Base-by-base conservation (phyloP, 2,888 invertebrate species). In the Amiota communis region DNA sequence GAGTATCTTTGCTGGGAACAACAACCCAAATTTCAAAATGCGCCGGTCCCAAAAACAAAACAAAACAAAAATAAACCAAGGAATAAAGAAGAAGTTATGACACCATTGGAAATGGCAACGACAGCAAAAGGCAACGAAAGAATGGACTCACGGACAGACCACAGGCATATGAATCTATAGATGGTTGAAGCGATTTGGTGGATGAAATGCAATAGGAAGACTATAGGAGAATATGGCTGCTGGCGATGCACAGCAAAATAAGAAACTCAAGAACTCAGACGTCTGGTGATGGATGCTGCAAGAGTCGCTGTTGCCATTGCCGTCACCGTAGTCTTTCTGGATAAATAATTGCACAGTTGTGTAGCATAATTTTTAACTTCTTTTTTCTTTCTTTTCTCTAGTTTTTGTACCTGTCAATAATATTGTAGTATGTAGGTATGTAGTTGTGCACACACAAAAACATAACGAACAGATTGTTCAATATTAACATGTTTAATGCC, bases 301-400 rank as follows among this genome's bases (percentile, higher is more conserved):
- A n/a, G 57, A 15, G 3, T 11, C 57, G 57, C 57, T 78, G 76
- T 77, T 78, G 78, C 80, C 74, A 80, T 80, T 79, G 74, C 77
- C 73, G 81, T 77, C 81, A 77, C 77, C 78, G 77, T 79, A 81
- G 81, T 80, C 84, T 6, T 36, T 36, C 36, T 36, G 36, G 79
- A 83, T 84, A 84, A 83, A 83, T 83, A 83, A 83, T 83, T 84
- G 83, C 82, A 74, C 75, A 63, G 71, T 68, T 79, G 82, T 23
- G 78, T 81, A 82, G 80, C 83, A 82, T 82, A 77, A 82, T 83
- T 72, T 81, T 61, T 4, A 23, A 13, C 36, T 13, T 17, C 20
- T 59, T 59, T 20, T 20, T 17, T 17, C 59, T 6, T 59, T 17
- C 12, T 23, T 59, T 59, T 20, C 23, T 59, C 20, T 23, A 17